These are phyloP conservation scores for Danaus plexippus DNA, from an alignment of 1,140 invertebrate genomes.

Conservation along the genomic window DNA sequence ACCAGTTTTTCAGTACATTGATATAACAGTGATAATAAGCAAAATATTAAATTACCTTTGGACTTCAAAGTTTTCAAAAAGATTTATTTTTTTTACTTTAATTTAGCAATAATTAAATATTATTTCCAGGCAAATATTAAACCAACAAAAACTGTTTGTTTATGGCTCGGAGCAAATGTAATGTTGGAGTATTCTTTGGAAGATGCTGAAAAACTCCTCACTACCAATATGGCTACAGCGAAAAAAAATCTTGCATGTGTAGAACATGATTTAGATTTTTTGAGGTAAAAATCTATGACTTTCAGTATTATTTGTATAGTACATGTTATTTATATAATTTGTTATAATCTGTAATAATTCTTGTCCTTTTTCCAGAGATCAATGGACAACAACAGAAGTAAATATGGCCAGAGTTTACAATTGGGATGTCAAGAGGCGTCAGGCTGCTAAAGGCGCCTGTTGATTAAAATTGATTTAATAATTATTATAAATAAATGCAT, in stretches of 20 bases:
- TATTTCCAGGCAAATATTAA: conserved; percentile 79
- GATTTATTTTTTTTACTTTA: no score
- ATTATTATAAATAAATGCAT: no score
- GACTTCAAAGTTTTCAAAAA: no score
- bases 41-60: no score
- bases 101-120: background rate
- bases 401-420: conserved; percentile 98
- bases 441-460: conserved; percentile 71
- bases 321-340: background rate
- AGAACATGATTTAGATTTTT: conserved; percentile 93
- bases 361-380: conserved; percentile 80
- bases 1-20: no score
- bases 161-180: conserved; percentile 99
- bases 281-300: conserved; percentile 68
- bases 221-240: conserved; percentile 91
- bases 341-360: conserved; percentile 4
- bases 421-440: conserved; percentile 93
- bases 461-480: conserved; percentile 22
- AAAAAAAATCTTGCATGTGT: conserved; percentile 87
- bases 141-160: conserved; percentile 93
- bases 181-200: conserved; percentile 98
- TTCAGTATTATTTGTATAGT: background rate
- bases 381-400: conserved; percentile 98
- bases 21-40: no score
- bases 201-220: conserved; percentile 90